Evolutionary conservation across 2,113 vertebrate genomes (phyloP).

Genomic region (Oreochromis tanganicae): DNA sequence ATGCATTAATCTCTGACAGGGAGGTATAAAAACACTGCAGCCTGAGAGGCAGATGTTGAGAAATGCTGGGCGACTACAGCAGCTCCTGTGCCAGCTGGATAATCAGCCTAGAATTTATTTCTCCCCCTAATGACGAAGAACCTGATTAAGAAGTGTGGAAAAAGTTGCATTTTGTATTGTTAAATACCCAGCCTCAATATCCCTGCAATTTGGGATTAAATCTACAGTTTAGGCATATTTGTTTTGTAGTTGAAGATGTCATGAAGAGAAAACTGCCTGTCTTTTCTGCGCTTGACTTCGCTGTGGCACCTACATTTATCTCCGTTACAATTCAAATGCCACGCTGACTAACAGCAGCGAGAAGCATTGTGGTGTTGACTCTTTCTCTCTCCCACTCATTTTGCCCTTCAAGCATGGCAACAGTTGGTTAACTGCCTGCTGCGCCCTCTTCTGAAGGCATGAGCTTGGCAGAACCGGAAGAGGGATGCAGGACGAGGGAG

Average conservation of each 20-base stretch:
- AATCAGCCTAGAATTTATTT: not conserved
- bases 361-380: not conserved
- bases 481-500: not conserved
- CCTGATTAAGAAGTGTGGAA: not conserved
- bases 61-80: not conserved
- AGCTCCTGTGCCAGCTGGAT: not conserved
- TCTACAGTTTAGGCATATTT: not conserved
- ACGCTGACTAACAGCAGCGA: not conserved
- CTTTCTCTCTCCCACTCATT: constrained; percentile 2
- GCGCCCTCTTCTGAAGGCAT: not conserved
- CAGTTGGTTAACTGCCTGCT: not conserved
- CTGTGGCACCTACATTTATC: constrained; percentile 12
- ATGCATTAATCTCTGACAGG: not conserved
- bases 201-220: not conserved
- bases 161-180: not conserved
- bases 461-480: not conserved
- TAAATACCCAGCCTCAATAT: not conserved
- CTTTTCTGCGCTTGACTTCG: not conserved
- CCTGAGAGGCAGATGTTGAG: not conserved
- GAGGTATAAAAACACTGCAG: not conserved
- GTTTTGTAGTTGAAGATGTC: not conserved
- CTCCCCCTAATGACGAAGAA: not conserved
- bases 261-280: not conserved
- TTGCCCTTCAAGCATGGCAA: not conserved
- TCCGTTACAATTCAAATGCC: not conserved